Percentiles rank a stretch among this genome's conserved stretches.
phyloP scores from a whole-genome alignment of 1,140 invertebrate genomes.

The Macrobrachium rosenbergii region DNA sequence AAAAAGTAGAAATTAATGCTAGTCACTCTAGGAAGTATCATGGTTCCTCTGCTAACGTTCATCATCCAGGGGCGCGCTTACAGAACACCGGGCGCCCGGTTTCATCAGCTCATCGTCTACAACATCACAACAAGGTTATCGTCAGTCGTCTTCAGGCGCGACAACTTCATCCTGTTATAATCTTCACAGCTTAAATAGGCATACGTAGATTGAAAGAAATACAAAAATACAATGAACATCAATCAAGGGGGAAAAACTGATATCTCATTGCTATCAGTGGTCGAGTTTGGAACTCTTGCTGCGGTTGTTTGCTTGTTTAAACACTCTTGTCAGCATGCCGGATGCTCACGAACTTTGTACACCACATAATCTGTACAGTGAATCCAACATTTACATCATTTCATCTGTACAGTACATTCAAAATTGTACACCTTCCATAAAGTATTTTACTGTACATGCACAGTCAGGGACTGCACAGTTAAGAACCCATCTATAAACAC shows the following conservation, averaged over 20 bases:
- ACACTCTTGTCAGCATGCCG: no score
- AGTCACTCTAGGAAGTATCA: not conserved
- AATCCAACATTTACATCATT: no score
- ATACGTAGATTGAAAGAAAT: slow-evolving; percentile 3
- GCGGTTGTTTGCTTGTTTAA: no score
- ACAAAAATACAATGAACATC: slow-evolving; percentile 24
- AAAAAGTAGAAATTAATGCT: slow-evolving; percentile 24
- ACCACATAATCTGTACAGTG: no score
- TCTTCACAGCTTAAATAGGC: slow-evolving; percentile 4
- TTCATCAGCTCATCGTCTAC: not conserved
- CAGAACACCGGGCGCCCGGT: no score
- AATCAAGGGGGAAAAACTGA: slow-evolving; percentile 20
- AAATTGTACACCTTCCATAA: no score
- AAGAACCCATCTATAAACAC: no score
- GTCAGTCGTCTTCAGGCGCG: not conserved
- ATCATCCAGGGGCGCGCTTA: not conserved
- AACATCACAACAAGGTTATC: not conserved
- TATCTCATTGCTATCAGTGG: not conserved
- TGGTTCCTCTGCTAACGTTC: not conserved
- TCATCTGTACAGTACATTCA: no score
- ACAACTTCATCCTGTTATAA: not conserved
- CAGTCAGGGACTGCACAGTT: no score
- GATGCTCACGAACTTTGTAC: no score
- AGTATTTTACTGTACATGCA: no score
- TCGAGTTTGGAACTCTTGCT: no score